These are phyloP conservation scores for Drosophila cardini DNA, from an alignment of 1,140 invertebrate species.

Conservation along the genomic window DNA sequence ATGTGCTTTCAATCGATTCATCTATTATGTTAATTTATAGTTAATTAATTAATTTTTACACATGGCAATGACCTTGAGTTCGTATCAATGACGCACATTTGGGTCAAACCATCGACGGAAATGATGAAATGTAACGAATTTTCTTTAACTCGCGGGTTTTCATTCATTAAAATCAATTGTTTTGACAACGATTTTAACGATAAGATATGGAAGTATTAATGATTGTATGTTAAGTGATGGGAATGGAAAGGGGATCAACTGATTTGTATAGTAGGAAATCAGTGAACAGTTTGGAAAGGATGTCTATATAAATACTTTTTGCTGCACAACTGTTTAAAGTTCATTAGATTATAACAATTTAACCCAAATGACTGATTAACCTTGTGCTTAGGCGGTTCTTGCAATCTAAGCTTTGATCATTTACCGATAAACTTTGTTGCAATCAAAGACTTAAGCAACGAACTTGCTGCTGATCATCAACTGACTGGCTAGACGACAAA, in stretches of 20 bases:
- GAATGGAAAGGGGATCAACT: not conserved
- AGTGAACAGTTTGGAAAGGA: not conserved
- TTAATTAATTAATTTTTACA: constrained; percentile 66
- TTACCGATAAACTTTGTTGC: constrained; percentile 13
- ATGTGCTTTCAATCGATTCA: constrained; percentile 16
- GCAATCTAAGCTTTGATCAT: constrained; percentile 35
- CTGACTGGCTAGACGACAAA: not conserved
- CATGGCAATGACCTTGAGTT: constrained; percentile 37
- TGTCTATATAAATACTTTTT: not conserved
- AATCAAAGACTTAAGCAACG: constrained; percentile 54
- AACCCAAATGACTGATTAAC: not conserved
- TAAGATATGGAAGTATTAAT: no score
- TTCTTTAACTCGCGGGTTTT: constrained; percentile 19
- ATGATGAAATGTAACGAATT: constrained; percentile 29
- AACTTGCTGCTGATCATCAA: constrained; percentile 43
- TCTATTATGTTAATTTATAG: constrained; percentile 66
- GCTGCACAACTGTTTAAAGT: not conserved
- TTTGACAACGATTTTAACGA: not conserved
- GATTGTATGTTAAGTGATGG: not conserved
- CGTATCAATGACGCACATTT: constrained; percentile 48
- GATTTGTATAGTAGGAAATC: not conserved
- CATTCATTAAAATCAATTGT: not conserved
- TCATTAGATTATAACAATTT: constrained; percentile 1
- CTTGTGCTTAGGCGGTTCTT: constrained; percentile 17
- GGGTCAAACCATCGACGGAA: constrained; percentile 34